Evolutionary conservation across 2,888 invertebrate species (phyloP).

Genomic region (Lasioglossum figueresi): DNA sequence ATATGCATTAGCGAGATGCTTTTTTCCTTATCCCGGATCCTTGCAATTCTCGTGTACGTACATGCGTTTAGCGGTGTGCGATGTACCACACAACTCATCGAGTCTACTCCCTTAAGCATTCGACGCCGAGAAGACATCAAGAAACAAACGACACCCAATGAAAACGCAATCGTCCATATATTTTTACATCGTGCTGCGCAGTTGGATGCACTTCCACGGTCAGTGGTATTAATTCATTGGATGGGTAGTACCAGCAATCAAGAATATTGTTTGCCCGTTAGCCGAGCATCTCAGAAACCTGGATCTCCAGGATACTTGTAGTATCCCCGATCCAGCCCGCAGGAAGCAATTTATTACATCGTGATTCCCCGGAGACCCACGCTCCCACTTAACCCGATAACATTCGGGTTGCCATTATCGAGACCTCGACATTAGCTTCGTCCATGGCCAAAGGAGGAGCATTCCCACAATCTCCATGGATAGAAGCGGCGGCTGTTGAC

Average conservation of each 20-base stretch:
- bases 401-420: slow-evolving; percentile 37
- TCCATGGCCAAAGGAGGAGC: not conserved
- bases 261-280: not conserved
- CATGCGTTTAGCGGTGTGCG: no score
- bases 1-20: no score
- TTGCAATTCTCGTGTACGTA: no score
- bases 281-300: no score
- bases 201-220: not conserved
- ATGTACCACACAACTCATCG: no score
- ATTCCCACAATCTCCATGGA: slow-evolving; percentile 15
- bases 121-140: not conserved
- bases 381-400: slow-evolving; percentile 52
- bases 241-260: not conserved
- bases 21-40: no score
- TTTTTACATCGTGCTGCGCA: not conserved
- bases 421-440: slow-evolving; percentile 20
- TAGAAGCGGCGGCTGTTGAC: not conserved
- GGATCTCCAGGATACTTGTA: slow-evolving; percentile 18
- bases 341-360: slow-evolving; percentile 56
- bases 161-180: not conserved
- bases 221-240: not conserved
- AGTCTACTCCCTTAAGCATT: no score
- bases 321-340: not conserved
- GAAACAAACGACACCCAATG: not conserved
- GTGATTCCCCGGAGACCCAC: slow-evolving; percentile 28